Evolutionary conservation across 2,797 vertebrate genomes (phyloP).

Genomic region (Pangasius larnaudii): DNA sequence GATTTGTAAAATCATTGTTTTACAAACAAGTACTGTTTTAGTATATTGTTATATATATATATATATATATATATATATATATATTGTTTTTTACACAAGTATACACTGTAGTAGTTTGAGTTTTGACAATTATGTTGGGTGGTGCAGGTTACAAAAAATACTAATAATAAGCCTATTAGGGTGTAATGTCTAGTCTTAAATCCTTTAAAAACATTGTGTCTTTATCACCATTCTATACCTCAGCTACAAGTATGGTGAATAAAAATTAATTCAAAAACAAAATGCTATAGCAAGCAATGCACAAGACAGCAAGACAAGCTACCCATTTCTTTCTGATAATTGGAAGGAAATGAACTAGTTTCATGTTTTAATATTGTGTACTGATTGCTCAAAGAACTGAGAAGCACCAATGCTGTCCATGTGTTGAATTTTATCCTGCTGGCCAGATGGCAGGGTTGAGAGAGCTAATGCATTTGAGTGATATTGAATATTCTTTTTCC

Average conservation of each 20-base stretch:
- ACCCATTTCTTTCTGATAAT: not conserved
- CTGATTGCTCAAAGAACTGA: not conserved
- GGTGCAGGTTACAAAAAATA: not conserved
- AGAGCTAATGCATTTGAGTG: constrained; percentile 16
- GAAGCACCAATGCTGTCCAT: not conserved
- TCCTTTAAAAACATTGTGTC: not conserved
- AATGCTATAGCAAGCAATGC: not conserved
- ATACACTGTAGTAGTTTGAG: not conserved
- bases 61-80: no score
- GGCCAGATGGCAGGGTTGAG: not conserved
- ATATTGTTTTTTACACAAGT: no score
- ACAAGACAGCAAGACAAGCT: not conserved
- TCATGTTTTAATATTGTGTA: not conserved
- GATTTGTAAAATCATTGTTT: not conserved
- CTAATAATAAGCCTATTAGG: not conserved
- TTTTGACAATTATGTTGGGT: not conserved
- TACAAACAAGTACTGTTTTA: not conserved
- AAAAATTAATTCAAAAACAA: not conserved
- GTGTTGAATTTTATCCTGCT: not conserved
- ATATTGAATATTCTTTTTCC: constrained; percentile 13
- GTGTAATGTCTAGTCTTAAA: not conserved
- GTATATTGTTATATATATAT: no score
- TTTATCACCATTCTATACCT: not conserved
- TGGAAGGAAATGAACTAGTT: not conserved
- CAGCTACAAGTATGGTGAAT: not conserved